phyloP scores from a whole-genome alignment of 2,113 vertebrate genomes.

The Aphyosemion australe region DNA sequence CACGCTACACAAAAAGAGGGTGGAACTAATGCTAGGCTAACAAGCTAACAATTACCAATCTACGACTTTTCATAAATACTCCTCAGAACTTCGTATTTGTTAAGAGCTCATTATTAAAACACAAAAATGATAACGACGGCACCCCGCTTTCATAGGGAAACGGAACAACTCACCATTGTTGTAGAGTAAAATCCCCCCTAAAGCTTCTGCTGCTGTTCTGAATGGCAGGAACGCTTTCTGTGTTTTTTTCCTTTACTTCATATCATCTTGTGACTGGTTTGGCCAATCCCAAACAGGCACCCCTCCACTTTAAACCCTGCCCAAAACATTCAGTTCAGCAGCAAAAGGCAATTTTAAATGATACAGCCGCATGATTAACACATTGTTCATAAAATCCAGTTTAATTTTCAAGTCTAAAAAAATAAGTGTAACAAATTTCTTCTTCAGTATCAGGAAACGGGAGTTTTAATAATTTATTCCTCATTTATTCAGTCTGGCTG shows the following conservation, averaged over 20 bases:
- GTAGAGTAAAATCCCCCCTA: slow-evolving; percentile 44
- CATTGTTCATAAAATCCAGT: no score
- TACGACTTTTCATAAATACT: slow-evolving; percentile 17
- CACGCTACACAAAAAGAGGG: slow-evolving; percentile 42
- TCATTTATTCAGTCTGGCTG: no score
- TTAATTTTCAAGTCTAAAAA: no score
- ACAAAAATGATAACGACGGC: accelerated
- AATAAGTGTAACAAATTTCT: no score
- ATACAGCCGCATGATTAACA: no score
- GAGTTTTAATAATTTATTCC: no score
- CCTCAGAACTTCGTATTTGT: slow-evolving; percentile 16
- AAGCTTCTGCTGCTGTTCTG: slow-evolving; percentile 59
- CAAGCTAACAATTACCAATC: slow-evolving; percentile 45
- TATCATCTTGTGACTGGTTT: slow-evolving; percentile 70
- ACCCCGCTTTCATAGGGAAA: not conserved
- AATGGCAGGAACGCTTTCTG: slow-evolving; percentile 41
- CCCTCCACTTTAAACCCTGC: slow-evolving; percentile 1
- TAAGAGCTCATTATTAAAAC: not conserved
- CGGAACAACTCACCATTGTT: slow-evolving; percentile 74
- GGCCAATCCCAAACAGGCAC: slow-evolving; percentile 58
- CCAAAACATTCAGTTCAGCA: not conserved
- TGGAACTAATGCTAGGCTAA: slow-evolving; percentile 69
- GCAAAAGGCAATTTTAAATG: no score
- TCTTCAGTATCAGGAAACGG: no score
- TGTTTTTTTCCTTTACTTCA: slow-evolving; percentile 53